Evolutionary conservation across 37 sponge, comb jelly and placozoan species (phyloP).

Genomic region (Dysidea cf. avara): DNA sequence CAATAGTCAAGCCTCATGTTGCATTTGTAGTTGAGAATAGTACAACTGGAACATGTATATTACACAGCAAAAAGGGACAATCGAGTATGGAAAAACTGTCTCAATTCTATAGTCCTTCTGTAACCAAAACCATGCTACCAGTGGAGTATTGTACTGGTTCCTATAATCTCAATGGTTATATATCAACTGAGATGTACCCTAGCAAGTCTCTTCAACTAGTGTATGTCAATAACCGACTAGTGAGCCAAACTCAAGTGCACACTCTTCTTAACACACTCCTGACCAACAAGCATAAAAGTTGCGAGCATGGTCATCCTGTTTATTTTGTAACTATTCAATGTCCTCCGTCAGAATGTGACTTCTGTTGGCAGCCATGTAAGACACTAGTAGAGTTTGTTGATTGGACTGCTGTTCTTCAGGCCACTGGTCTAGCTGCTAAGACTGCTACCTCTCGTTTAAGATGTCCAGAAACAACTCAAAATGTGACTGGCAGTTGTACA

Average conservation of each 20-base stretch:
- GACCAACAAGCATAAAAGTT: constrained; percentile 8
- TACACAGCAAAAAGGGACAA: constrained; percentile 28
- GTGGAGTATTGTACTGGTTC: neutral
- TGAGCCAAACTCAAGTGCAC: constrained; percentile 52
- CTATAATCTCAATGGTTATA: constrained; percentile 31
- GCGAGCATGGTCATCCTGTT: constrained; percentile 12
- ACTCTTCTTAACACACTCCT: constrained; percentile 25
- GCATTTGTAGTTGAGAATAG: constrained; percentile 60
- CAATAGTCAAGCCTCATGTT: constrained; percentile 50
- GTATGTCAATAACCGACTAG: constrained; percentile 62
- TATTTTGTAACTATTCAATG: constrained; percentile 45
- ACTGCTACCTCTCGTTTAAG: too few species aligned
- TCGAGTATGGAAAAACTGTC: constrained; percentile 37
- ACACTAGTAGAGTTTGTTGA: constrained; percentile 57
- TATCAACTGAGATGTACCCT: constrained; percentile 42
- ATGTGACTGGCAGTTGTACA: too few species aligned
- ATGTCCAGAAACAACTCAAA: too few species aligned
- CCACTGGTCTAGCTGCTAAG: constrained; percentile 2
- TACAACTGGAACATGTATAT: constrained; percentile 19
- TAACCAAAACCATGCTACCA: constrained; percentile 10
- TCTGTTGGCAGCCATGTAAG: constrained; percentile 48
- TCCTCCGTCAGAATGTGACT: constrained; percentile 45
- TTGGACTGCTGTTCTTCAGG: constrained; percentile 17
- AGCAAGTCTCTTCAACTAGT: constrained; percentile 57
- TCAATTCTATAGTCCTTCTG: constrained; percentile 27